Percentiles rank a stretch among this genome's conserved stretches.
phyloP scores from a whole-genome alignment of 1,140 invertebrate species.

The Nasonia vitripennis region DNA sequence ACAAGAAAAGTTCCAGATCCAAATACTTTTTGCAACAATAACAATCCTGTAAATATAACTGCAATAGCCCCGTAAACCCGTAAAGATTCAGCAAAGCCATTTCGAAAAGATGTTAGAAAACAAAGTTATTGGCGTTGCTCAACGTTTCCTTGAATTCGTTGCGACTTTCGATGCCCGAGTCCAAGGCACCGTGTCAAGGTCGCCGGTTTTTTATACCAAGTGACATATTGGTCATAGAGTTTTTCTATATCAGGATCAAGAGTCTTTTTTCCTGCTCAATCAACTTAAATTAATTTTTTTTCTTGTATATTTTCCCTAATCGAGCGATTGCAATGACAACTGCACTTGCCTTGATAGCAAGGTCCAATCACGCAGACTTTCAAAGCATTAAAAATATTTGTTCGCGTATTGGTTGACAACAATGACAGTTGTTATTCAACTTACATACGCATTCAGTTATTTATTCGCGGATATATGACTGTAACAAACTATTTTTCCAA shows the following conservation, averaged over 20 bases:
- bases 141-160: constrained; percentile 42
- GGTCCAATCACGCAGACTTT: too few relatives aligned
- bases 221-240: background rate
- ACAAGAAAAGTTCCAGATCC: background rate
- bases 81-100: background rate
- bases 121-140: constrained; percentile 7
- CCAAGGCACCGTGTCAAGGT: constrained; percentile 36
- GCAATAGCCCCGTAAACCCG: background rate
- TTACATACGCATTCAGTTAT: background rate
- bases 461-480: background rate
- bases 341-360: too few relatives aligned
- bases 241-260: too few relatives aligned
- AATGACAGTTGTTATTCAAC: too few relatives aligned
- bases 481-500: background rate
- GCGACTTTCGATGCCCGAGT: constrained; percentile 29
- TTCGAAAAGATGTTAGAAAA: constrained; percentile 23
- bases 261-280: too few relatives aligned
- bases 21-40: background rate
- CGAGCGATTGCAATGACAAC: too few relatives aligned
- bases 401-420: too few relatives aligned
- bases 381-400: too few relatives aligned
- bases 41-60: background rate
- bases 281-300: too few relatives aligned
- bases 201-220: background rate
- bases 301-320: too few relatives aligned